A percentile compares a stretch with the other conserved stretches of the same genome.
Evolutionary conservation across 2,888 invertebrate genomes (phyloP).

Genomic region (Amphiduros pacificus): DNA sequence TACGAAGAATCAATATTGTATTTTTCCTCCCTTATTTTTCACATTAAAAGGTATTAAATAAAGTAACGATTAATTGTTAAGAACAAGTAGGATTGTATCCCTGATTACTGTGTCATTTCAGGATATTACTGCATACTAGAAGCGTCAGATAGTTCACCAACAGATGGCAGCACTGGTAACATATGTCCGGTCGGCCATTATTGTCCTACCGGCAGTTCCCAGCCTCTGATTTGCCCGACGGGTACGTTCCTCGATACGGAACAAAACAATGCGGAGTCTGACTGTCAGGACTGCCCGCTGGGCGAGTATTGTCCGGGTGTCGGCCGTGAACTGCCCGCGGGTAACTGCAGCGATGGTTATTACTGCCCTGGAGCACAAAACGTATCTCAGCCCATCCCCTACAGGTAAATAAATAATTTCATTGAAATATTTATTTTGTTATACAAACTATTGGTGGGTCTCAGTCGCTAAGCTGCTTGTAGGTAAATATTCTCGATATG

Average conservation of each 20-base stretch:
- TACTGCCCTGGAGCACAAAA: conserved; percentile 53
- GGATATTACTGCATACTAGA: conserved; percentile 51
- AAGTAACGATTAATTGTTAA: too few species aligned
- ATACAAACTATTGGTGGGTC: too few species aligned
- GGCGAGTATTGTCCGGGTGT: conserved; percentile 44
- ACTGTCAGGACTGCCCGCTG: conserved; percentile 38
- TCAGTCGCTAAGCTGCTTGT: too few species aligned
- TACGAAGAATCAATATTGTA: neutral
- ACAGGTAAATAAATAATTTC: too few species aligned
- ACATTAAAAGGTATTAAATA: too few species aligned
- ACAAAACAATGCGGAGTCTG: conserved; percentile 37
- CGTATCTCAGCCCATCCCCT: conserved; percentile 47
- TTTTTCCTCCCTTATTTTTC: too few species aligned
- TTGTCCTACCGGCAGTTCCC: conserved; percentile 42
- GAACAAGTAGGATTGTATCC: neutral
- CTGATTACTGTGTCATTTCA: conserved; percentile 20
- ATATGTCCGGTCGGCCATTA: conserved; percentile 51
- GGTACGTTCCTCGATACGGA: conserved; percentile 42
- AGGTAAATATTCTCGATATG: too few species aligned
- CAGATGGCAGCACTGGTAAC: conserved; percentile 45
- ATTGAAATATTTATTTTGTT: too few species aligned
- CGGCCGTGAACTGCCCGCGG: conserved; percentile 39
- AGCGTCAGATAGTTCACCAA: conserved; percentile 41
- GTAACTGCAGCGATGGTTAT: conserved; percentile 49
- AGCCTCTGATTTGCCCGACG: conserved; percentile 36